Evolutionary conservation across 2,113 vertebrate species (phyloP).

Genomic region (Pygathrix nemaeus): DNA sequence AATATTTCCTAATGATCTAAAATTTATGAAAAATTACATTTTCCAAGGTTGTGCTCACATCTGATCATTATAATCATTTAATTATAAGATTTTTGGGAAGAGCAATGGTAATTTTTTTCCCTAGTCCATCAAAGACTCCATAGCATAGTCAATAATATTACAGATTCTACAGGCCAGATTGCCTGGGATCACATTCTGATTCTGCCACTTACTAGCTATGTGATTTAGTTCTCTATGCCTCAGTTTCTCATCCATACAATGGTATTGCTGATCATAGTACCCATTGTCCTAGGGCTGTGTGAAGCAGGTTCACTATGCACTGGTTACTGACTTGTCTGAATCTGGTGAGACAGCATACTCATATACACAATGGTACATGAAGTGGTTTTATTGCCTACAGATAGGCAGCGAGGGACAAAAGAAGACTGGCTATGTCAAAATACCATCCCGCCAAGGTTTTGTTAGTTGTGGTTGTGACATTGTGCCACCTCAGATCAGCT

Average conservation of each 20-base stretch:
- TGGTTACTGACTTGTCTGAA: background rate
- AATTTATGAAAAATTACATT: conserved; percentile 44
- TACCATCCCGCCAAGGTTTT: too few species aligned
- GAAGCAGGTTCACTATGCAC: background rate
- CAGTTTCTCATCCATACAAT: background rate
- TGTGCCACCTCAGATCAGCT: background rate
- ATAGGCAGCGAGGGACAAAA: background rate
- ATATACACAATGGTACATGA: background rate
- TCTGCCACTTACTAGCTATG: background rate
- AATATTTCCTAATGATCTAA: conserved; percentile 12
- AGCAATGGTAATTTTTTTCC: background rate
- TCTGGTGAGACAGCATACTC: background rate
- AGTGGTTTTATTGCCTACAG: background rate
- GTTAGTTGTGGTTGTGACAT: background rate
- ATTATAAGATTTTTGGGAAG: background rate
- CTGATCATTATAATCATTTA: background rate
- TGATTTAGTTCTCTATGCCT: background rate
- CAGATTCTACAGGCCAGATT: background rate
- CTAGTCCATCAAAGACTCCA: background rate
- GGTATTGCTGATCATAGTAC: background rate
- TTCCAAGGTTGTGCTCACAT: background rate
- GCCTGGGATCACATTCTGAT: background rate
- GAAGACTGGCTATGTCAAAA: background rate
- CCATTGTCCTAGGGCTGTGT: background rate
- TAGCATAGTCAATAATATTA: background rate